Evolutionary conservation across 2,113 vertebrate species (phyloP).

Genomic region (Eulacestoma nigropectus): DNA sequence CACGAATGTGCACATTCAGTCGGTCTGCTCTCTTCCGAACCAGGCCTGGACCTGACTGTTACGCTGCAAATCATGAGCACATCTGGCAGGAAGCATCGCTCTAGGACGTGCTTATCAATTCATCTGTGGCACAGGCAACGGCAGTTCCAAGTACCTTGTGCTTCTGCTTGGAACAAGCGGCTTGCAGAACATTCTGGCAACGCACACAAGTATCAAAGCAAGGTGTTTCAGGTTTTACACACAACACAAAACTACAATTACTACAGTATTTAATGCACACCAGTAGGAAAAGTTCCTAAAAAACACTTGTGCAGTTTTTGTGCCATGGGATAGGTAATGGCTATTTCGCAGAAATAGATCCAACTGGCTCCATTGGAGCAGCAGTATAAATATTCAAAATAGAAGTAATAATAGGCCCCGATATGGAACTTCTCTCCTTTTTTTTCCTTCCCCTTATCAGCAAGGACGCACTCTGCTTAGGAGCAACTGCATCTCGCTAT

Average conservation of each 20-base stretch:
- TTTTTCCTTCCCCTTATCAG: background rate
- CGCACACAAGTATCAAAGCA: background rate
- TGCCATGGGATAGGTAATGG: slow-evolving; percentile 44
- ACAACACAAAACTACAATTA: background rate
- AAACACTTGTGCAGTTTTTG: slow-evolving; percentile 10
- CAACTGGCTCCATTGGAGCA: slow-evolving; percentile 67
- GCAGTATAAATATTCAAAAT: slow-evolving; percentile 61
- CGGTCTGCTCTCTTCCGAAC: background rate
- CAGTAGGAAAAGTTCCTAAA: slow-evolving; percentile 50
- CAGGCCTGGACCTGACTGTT: background rate
- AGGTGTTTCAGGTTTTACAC: slow-evolving; percentile 4
- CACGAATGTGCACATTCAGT: background rate
- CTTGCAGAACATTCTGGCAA: background rate
- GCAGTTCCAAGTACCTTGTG: background rate
- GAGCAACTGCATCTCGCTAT: background rate
- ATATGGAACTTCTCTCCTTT: background rate
- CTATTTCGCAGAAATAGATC: slow-evolving; percentile 65
- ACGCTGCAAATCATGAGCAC: background rate
- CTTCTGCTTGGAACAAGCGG: background rate
- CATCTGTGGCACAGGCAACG: background rate
- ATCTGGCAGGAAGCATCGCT: background rate
- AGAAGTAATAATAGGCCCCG: slow-evolving; percentile 54
- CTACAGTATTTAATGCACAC: slow-evolving; percentile 48
- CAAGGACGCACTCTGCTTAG: slow-evolving; percentile 3
- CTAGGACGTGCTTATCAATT: background rate